These are phyloP conservation scores for Microtus ochrogaster DNA, from an alignment of 2,113 vertebrate species.

Conservation along the genomic window DNA sequence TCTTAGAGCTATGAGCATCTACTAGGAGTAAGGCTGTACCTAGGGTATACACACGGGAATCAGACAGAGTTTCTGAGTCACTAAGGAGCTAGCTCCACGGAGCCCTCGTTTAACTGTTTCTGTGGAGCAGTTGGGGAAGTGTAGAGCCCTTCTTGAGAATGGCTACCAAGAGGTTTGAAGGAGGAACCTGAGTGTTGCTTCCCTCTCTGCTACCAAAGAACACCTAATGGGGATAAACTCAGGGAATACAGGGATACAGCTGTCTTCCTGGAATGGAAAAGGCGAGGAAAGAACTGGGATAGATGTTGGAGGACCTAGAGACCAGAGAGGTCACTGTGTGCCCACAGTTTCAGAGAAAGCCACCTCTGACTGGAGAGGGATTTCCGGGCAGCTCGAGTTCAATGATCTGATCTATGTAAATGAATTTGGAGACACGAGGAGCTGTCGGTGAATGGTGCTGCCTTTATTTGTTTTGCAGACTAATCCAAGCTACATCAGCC, in stretches of 20 bases:
- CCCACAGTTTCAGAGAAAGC: neutral
- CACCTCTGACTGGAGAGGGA: neutral
- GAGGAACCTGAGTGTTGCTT: neutral
- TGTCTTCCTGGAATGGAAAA: neutral
- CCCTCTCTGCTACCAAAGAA: neutral
- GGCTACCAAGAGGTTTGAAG: neutral
- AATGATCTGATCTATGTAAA: constrained; percentile 45
- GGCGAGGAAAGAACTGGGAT: neutral
- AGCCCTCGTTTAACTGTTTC: neutral
- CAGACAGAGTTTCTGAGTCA: neutral
- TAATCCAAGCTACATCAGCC: constrained; percentile 83
- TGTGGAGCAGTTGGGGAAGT: neutral
- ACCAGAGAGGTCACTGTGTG: neutral
- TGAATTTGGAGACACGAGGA: constrained; percentile 65
- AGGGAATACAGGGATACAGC: neutral
- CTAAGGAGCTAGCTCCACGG: neutral
- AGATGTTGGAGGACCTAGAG: neutral
- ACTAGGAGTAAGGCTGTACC: neutral
- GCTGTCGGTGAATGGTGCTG: constrained; percentile 78
- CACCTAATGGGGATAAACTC: neutral
- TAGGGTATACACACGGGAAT: neutral
- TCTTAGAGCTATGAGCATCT: neutral
- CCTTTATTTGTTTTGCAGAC: constrained; percentile 86
- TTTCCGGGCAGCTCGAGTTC: neutral
- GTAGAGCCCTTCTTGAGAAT: neutral